Percentiles rank a stretch among this genome's conserved stretches.
Evolutionary conservation across 2,888 invertebrate species (phyloP).

Genomic region (Dysmachus trigonus): DNA sequence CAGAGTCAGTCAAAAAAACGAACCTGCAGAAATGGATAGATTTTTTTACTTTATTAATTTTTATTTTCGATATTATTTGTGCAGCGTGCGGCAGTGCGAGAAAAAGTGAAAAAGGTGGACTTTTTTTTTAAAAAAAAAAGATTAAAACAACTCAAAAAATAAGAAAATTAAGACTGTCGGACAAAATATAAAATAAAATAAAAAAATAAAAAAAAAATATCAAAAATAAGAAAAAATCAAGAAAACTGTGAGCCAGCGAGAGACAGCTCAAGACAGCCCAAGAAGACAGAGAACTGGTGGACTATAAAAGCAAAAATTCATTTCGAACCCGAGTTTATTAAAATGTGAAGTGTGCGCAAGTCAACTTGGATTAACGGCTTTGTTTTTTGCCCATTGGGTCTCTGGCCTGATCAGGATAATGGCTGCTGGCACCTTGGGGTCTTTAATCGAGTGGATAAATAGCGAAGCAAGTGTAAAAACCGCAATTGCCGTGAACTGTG

Average conservation of each 20-base stretch:
- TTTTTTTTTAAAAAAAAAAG: constrained; percentile 5
- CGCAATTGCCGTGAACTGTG: constrained; percentile 7
- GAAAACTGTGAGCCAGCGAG: constrained; percentile 17
- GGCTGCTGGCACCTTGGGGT: neutral
- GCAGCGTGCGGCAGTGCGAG: constrained; percentile 34
- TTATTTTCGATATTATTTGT: constrained; percentile 38
- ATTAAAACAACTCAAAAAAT: constrained; percentile 7
- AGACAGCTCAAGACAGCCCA: too few species aligned
- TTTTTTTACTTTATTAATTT: constrained; percentile 13
- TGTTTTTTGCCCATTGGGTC: neutral
- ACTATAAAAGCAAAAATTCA: constrained; percentile 64
- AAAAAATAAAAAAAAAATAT: neutral
- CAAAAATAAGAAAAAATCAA: neutral
- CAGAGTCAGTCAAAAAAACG: too few species aligned
- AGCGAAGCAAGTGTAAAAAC: neutral
- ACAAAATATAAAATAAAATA: constrained; percentile 15
- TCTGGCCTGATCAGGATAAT: neutral
- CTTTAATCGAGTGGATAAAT: constrained; percentile 16
- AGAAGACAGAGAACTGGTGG: constrained; percentile 48
- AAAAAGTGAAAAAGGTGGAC: constrained; percentile 20
- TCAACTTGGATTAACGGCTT: constrained; percentile 51
- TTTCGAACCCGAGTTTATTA: constrained; percentile 64
- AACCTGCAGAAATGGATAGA: neutral
- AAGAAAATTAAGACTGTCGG: too few species aligned
- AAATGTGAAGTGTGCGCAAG: constrained; percentile 64